These are phyloP conservation scores for Lingula anatina DNA, from an alignment of 2,888 invertebrate species.

Conservation along the genomic window DNA sequence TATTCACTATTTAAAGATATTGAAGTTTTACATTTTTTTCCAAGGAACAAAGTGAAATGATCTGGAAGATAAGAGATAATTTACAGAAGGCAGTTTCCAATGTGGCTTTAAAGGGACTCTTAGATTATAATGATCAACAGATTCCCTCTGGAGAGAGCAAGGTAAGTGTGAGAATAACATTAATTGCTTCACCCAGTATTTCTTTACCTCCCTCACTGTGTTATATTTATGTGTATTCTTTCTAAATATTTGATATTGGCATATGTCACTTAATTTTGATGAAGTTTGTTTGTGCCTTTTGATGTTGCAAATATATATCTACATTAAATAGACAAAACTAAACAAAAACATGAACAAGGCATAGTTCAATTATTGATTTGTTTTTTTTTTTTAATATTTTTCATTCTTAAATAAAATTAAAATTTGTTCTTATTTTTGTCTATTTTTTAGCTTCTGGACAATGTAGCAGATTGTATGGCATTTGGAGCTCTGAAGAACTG, in stretches of 20 bases:
- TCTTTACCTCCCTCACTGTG: too few species aligned
- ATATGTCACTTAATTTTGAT: too few species aligned
- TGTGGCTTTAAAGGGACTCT: constrained; percentile 60
- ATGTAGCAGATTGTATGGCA: constrained; percentile 75
- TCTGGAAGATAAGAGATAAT: constrained; percentile 66
- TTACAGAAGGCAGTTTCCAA: constrained; percentile 61
- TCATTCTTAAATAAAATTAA: not conserved
- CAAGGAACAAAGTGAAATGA: constrained; percentile 67
- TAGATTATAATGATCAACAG: constrained; percentile 70
- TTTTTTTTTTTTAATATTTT: too few species aligned
- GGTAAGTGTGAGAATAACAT: constrained; percentile 54
- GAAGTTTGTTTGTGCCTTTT: too few species aligned
- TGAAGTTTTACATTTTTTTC: constrained; percentile 7
- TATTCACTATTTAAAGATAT: too few species aligned
- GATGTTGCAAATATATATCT: constrained; percentile 8
- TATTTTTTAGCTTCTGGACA: constrained; percentile 66
- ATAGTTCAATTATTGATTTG: too few species aligned
- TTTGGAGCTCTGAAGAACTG: constrained; percentile 82
- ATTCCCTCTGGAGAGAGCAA: constrained; percentile 64
- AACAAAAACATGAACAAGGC: too few species aligned
- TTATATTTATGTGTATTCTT: too few species aligned
- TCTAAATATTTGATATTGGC: too few species aligned
- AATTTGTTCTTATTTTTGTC: constrained; percentile 2
- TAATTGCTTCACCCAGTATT: too few species aligned
- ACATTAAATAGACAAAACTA: too few species aligned